phyloP scores from a whole-genome alignment of 2,113 vertebrate genomes.

The Camelus dromedarius region DNA sequence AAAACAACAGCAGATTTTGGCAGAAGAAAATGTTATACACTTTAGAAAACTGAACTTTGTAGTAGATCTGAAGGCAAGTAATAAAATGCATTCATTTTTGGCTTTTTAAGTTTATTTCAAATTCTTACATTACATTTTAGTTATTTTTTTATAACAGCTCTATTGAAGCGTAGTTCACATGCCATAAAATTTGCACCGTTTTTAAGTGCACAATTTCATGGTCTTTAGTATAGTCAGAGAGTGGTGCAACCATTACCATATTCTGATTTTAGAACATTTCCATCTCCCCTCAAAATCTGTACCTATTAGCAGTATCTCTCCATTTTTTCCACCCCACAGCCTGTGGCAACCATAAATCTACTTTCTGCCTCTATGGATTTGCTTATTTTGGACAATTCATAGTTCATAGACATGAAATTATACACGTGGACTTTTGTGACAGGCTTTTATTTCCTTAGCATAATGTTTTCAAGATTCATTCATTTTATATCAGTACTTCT shows the following conservation, averaged over 20 bases:
- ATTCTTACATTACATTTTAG: background rate
- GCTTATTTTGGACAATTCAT: background rate
- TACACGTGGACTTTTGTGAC: background rate
- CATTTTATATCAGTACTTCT: background rate
- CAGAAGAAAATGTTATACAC: background rate
- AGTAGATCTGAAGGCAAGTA: background rate
- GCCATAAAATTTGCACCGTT: background rate
- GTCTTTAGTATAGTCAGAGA: background rate
- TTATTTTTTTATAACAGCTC: background rate
- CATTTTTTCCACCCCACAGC: background rate
- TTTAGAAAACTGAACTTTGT: background rate
- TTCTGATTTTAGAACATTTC: constrained; percentile 36
- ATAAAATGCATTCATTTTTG: background rate
- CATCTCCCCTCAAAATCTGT: background rate
- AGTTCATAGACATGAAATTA: background rate
- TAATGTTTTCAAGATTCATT: background rate
- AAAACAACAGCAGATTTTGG: background rate
- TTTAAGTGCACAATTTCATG: background rate
- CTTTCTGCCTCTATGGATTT: background rate
- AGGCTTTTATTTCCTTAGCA: background rate
- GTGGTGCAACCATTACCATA: background rate
- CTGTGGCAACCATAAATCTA: background rate
- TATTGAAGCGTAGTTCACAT: background rate
- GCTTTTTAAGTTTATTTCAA: background rate
- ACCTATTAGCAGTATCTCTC: background rate